These are phyloP conservation scores for Julus scandinavius DNA, from an alignment of 2,888 invertebrate species.

Conservation along the genomic window DNA sequence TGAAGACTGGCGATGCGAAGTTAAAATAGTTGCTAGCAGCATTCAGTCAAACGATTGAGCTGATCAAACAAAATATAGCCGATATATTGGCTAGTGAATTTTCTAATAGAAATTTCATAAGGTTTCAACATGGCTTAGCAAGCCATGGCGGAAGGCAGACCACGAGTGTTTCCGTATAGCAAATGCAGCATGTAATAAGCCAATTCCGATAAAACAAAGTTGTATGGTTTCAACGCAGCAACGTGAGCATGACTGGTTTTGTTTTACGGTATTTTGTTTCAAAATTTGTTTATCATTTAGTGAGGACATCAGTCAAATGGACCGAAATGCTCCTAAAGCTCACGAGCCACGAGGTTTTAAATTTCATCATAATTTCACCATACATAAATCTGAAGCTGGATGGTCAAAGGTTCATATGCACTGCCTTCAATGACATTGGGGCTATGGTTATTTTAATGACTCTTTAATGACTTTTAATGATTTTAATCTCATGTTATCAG, in stretches of 20 bases:
- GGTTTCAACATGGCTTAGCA: slow-evolving; percentile 4
- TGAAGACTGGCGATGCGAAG: slow-evolving; percentile 18
- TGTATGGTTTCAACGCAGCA: background rate
- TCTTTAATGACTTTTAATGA: too few species aligned
- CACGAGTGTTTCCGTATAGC: background rate
- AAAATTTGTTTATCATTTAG: background rate
- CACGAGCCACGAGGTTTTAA: background rate
- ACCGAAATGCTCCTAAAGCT: background rate
- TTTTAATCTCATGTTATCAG: too few species aligned
- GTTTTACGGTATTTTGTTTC: slow-evolving; percentile 6
- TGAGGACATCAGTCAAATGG: background rate
- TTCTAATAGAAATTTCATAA: slow-evolving; percentile 5
- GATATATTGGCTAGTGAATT: background rate
- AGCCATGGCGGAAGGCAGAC: background rate
- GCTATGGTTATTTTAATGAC: background rate
- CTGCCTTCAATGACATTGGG: background rate
- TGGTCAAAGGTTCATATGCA: background rate
- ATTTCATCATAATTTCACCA: background rate
- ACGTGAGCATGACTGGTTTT: background rate
- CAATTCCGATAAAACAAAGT: background rate
- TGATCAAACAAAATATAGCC: slow-evolving; percentile 29
- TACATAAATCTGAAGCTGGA: background rate
- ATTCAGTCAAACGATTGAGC: slow-evolving; percentile 7
- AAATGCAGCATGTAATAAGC: slow-evolving; percentile 1
- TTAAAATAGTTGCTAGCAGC: background rate